Conservation (phyloP, 2,888 invertebrate genomes). For the Tryphoninae sp. region DNA sequence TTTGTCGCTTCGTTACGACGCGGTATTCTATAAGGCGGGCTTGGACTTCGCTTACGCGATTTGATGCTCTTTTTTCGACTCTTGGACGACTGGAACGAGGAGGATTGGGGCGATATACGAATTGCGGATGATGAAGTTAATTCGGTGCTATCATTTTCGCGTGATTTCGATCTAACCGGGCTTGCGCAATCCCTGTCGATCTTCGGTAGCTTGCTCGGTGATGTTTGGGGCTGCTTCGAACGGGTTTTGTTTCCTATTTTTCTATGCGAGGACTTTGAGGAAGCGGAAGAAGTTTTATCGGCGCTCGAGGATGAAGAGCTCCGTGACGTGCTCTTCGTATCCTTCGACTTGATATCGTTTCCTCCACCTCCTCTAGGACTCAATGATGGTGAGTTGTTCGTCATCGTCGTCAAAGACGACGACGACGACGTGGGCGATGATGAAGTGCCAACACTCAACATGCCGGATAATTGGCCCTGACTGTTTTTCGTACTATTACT, state of each 20-base stretch:
- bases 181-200: constrained; percentile 73
- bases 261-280: constrained; percentile 77
- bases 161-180: constrained; percentile 77
- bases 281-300: constrained; percentile 75
- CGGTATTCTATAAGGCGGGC: constrained; percentile 79
- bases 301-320: constrained; percentile 60
- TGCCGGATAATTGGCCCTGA: constrained; percentile 58
- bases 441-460: constrained; percentile 65
- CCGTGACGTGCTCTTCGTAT: constrained; percentile 69
- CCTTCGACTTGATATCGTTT: constrained; percentile 72
- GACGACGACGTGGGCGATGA: constrained; percentile 64
- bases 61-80: constrained; percentile 75
- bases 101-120: constrained; percentile 78
- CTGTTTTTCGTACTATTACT: constrained; percentile 63
- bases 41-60: constrained; percentile 77
- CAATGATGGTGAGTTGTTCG: constrained; percentile 66
- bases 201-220: constrained; percentile 75
- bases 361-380: constrained; percentile 67
- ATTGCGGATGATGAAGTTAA: constrained; percentile 42
- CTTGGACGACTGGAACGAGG: constrained; percentile 82
- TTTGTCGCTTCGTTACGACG: constrained; percentile 74
- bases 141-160: constrained; percentile 73
- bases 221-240: constrained; percentile 74
- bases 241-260: constrained; percentile 79
- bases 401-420: constrained; percentile 64